Base-by-base conservation (phyloP, 2,888 invertebrate species). In the Rotaria socialis region DNA sequence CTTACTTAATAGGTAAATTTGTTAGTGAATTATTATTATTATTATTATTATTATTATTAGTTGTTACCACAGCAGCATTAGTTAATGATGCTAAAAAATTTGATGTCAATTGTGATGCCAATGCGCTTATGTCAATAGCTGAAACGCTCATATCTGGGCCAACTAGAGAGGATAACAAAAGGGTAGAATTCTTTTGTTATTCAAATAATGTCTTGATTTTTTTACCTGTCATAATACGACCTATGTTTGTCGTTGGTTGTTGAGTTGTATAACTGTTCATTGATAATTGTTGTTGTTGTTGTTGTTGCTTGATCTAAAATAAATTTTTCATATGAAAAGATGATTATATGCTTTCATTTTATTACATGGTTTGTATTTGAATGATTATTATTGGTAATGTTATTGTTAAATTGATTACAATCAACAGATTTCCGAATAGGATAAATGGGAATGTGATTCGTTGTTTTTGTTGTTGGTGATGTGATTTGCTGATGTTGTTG, bases 11-110 rank as follows among this genome's bases (percentile, higher is more conserved):
- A 14, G 47, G 47, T 47, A 47, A n/a, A 47, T 80, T 80, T 22
- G 80, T 10, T 47, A n/a, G 0, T 47, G 47, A 80, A 14, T 11
- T 47, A 80, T 67, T 60, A 35, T 19, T 67, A 7, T 35, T 35
- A 35, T 35, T 35, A 35, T 35, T 35, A 35, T 35, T 35, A 14
- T 11, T 47, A 80, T 67, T 60, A 35, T 19, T 67, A 67, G 35
- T 67, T 19, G 67, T 67, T 19, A 67, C 67, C 19, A 67, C 67
- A 19, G 67, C 67, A 67, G 67, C 67, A 47, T 80, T 80, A 14
- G 80, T 80, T 80, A 80, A n/a, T 47, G 43, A 80, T 43, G 80
- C 80, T 24, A 80, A 80, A 47, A 80, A 80, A 80, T 80, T 80
- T 19, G 80, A 80, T 47, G 80, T 80, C 47, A 80, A 80, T 80